Conservation (phyloP, 2,888 invertebrate genomes). For the Portevinia maculata region DNA sequence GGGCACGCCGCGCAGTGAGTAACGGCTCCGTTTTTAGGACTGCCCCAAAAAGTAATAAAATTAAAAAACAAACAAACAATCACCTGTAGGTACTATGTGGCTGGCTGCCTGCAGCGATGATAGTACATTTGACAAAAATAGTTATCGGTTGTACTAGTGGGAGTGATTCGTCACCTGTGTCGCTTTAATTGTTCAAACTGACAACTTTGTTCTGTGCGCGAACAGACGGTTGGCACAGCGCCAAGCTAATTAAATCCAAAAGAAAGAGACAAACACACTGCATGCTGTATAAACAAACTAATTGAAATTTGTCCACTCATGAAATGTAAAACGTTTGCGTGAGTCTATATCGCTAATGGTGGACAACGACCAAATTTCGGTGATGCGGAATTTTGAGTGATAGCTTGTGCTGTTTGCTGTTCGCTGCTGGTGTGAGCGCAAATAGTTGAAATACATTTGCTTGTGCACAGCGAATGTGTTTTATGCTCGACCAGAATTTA, state of each 20-base stretch:
- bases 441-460: conserved; percentile 28
- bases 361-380: conserved; percentile 11
- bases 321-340: conserved; percentile 67
- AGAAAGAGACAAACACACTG: conserved; percentile 19
- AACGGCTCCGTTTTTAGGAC: conserved; percentile 50
- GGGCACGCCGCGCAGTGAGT: conserved; percentile 36
- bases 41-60: conserved; percentile 36
- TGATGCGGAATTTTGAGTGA: conserved; percentile 60
- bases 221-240: conserved; percentile 58
- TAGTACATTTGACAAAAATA: conserved; percentile 41
- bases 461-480: conserved; percentile 7
- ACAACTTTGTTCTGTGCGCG: conserved; percentile 68
- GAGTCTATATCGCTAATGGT: conserved; percentile 15
- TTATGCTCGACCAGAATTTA: conserved; percentile 3
- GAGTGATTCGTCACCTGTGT: conserved; percentile 60
- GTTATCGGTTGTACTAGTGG: conserved; percentile 49
- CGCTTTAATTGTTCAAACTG: conserved; percentile 72
- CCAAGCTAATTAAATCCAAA: conserved; percentile 68
- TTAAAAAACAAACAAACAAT: conserved; percentile 3
- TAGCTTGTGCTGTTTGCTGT: conserved; percentile 36
- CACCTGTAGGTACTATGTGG: conserved; percentile 56
- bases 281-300: conserved; percentile 56
- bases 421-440: conserved; percentile 22
- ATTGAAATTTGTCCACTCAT: conserved; percentile 71
- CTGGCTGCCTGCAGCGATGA: conserved; percentile 6